Evolutionary conservation across 2,888 invertebrate species (phyloP), one percentile per base, ranked within the genome.

Genomic region (Chaitophorus viminalis): DNA sequence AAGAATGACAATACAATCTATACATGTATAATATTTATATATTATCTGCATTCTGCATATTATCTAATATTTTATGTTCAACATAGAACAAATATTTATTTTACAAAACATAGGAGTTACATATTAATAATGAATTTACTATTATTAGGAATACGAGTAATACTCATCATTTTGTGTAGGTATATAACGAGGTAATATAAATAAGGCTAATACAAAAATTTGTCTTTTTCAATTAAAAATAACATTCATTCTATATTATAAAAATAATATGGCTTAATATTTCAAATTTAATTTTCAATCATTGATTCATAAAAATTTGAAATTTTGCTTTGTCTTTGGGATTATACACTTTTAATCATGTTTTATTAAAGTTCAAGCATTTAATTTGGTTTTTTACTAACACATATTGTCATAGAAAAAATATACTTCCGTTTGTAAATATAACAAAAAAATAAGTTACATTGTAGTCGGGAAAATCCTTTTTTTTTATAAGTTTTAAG

Each of bases 1-100:
- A 65, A 33, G 14, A 54, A 60, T 65, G 60, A 79, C 60, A 79
- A 79, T 65, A 33, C 36, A 79, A 65, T 79, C 11, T 29, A 25
- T 60, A 60, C 4, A 60, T 39, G 39, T 39, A 39, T 39, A 39
- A n/a, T n/a, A n/a, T n/a, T 39, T 39, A 25, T 68, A 68, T 29
- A n/a, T n/a, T 9, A 68, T 68, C 29, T 1, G n/a, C 25, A 29
- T 68, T 68, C 8, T 68, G n/a, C n/a, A n/a, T 29, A 68, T 29
- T 68, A 11, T 68, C 29, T 29, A 68, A 68, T 68, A 68, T 68
- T n/a, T 68, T 25, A 29, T 11, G 9, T 68, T 68, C 29, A 6
- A 68, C 29, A 11, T 68, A 60, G 25, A 21, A 25, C 60, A 60
- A 60, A 60, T n/a, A n/a, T 25, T 60, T 60, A n/a, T 68, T 29